These are phyloP conservation scores for Drosophila leonis DNA, from an alignment of 2,888 invertebrate species.

Conservation along the genomic window DNA sequence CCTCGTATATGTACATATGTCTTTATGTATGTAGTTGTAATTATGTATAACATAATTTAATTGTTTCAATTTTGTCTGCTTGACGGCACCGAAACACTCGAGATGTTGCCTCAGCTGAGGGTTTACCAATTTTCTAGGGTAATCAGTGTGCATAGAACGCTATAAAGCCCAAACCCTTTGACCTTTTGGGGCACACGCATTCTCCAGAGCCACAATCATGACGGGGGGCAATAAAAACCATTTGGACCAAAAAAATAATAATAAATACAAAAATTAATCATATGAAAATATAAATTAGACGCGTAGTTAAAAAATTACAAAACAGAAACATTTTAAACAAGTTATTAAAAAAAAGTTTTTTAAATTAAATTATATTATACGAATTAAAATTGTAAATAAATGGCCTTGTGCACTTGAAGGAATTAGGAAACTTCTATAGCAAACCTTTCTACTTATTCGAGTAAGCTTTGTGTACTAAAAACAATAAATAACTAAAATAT, in stretches of 20 bases:
- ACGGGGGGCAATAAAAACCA: background rate
- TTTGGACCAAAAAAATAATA: background rate
- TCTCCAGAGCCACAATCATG: constrained; percentile 4
- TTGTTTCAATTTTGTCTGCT: constrained; percentile 62
- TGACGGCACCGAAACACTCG: constrained; percentile 38
- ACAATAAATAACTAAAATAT: background rate
- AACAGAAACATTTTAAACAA: background rate
- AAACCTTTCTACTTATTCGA: background rate
- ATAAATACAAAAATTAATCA: background rate
- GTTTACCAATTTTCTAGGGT: constrained; percentile 37
- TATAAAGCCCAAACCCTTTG: constrained; percentile 18
- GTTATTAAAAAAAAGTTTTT: background rate
- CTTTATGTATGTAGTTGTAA: constrained; percentile 39
- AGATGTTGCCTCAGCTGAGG: constrained; percentile 12
- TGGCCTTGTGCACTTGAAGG: background rate
- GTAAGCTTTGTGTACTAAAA: background rate
- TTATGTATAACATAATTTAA: constrained; percentile 71
- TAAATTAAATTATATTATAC: background rate
- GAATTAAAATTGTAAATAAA: background rate
- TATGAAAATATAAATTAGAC: constrained; percentile 5
- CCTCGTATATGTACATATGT: constrained; percentile 1
- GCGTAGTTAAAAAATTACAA: background rate
- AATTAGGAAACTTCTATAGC: background rate
- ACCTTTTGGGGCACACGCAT: constrained; percentile 30
- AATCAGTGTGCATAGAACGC: constrained; percentile 29